Base-by-base conservation (phyloP, 2,113 vertebrate genomes). In the Larimichthys polyactis region DNA sequence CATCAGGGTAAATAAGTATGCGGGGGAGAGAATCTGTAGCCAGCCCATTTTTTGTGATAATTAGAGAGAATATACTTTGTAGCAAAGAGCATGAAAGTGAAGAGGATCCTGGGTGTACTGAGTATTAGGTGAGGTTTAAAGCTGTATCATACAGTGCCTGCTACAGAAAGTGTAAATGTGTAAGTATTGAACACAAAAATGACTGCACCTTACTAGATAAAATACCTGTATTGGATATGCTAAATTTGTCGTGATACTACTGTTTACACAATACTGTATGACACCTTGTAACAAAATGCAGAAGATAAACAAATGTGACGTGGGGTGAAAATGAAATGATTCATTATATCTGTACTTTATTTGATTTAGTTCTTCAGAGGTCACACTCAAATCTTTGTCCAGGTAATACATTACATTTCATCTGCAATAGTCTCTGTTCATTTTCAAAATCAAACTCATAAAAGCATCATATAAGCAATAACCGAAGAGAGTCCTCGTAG, bases 371-470 rank as follows among this genome's bases (percentile, higher is more conserved):
- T 86, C 75, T 88, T 83, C 84, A 75, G 84, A 91, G 82, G 92
- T 85, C 87, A 88, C 65, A 55, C 71, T 83, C 55, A 75, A 78
- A 74, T 88, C 84, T 89, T 87, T 90, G 81, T 90, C 68, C 74
- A 74, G 71, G 87, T 92, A 92, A 91, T 83, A 76, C 73, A 80
- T 83, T 90, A 82, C 79, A 87, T 91, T 95, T 92, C 86, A 94
- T 90, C 83, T 89, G 74, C 79, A 83, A 87, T n/a, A 83, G 88
- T 40, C 89, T 89, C 84, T 89, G 85, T 91, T 93, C 93, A 93
- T 93, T 94, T 93, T 94, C 90, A 94, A 94, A 94, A 94, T 93
- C 92, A 91, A 93, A 94, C 92, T 94, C 92, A 91, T 95, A 95
- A 95, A 95, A 90, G 90, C 89, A 94, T 95, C 94, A 93, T 92